These are phyloP conservation scores for Myiopsitta monachus DNA, from an alignment of 2,113 vertebrate genomes.

Conservation along the genomic window DNA sequence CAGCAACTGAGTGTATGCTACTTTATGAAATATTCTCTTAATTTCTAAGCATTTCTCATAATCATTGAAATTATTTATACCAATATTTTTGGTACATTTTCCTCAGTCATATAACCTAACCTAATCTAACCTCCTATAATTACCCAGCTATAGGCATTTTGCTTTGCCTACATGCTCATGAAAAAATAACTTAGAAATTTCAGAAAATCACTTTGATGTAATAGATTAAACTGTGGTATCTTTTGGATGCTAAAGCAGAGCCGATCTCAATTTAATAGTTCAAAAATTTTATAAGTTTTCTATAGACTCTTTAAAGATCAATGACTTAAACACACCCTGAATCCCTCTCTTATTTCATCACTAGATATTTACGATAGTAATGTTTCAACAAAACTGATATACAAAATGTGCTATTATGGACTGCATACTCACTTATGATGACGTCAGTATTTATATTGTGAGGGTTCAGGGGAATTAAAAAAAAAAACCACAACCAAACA, in stretches of 20 bases:
- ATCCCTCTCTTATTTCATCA: not conserved
- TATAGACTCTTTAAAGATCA: not conserved
- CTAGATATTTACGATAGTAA: not conserved
- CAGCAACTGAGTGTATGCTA: not conserved
- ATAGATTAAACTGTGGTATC: not conserved
- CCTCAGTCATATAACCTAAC: not conserved
- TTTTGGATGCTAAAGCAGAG: not conserved
- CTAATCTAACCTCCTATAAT: not conserved
- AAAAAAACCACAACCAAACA: not conserved
- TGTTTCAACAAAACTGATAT: not conserved
- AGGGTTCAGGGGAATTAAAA: rapidly evolving
- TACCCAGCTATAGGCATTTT: not conserved
- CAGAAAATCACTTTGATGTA: not conserved
- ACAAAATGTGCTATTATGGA: not conserved
- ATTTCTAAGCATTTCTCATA: not conserved
- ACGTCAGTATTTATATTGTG: not conserved
- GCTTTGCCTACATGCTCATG: not conserved
- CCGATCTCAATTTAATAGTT: not conserved
- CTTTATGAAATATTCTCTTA: not conserved
- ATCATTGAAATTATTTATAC: not conserved
- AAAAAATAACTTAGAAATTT: not conserved
- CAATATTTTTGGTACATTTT: not conserved
- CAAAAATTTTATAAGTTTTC: not conserved
- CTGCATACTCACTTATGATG: not conserved
- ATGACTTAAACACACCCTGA: not conserved